Base-by-base conservation (phyloP, 2,888 invertebrate genomes). In the Lamellibrachia columna region DNA sequence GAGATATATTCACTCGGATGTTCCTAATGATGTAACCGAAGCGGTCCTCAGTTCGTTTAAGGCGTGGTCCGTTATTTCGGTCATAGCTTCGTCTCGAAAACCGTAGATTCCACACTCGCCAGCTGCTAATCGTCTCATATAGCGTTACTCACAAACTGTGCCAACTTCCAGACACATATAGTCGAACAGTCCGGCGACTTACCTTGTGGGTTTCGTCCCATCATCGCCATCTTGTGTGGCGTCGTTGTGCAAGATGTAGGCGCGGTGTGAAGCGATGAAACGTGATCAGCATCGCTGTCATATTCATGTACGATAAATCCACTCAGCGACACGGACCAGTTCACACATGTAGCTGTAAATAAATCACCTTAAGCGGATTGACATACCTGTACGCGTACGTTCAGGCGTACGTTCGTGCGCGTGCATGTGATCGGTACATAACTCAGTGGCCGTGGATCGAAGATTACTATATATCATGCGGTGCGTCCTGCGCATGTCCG, bases 41-140 rank as follows among this genome's bases (percentile, higher is more conserved):
- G 75, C 75, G 15, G 75, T 6, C 75, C 22, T 11, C 15, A n/a
- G 22, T 75, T 75, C 6, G n/a, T 11, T 75, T 75, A 75, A 75
- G 75, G 75, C 75, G 75, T 75, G 75, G 75, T 75, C 75, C n/a
- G 75, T 22, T 22, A 75, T 75, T 75, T 75, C 75, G 75, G n/a
- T n/a, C 6, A 75, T 75, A 75, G 22, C 22, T 22, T 15, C 22
- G 75, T 22, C 3, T 75, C n/a, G 75, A 75, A 75, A 22, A 22
- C 75, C 75, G 75, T 15, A 22, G 75, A 75, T 22, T 75, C 22
- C 75, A 75, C 22, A 75, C 75, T 75, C 75, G 2, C 75, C 58
- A 1, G 6, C 22, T 15, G 75, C 6, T 22, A 75, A 11, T 22
- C 75, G 75, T 22, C 75, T 22, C 75, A 6, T 75, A 1, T 15